Conservation (phyloP, 2,797 vertebrate species). For the Anisognathus igniventris region DNA sequence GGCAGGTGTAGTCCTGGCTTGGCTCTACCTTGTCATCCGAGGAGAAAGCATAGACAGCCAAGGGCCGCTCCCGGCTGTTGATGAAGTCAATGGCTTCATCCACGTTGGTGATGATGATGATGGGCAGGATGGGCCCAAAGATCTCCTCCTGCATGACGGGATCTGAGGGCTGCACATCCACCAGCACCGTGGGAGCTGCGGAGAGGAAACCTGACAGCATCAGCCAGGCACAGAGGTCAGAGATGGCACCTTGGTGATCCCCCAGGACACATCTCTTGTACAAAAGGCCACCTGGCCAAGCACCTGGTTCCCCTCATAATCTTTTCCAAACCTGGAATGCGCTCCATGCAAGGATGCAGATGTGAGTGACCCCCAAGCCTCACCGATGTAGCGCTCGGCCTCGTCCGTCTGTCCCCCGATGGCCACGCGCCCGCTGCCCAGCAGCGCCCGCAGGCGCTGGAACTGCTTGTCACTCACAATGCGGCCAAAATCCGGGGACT, state of each 20-base stretch:
- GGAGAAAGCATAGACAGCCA: constrained; percentile 86
- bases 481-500: constrained; percentile 76
- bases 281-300: neutral
- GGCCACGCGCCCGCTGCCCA: constrained; percentile 78
- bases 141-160: constrained; percentile 86
- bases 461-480: constrained; percentile 82
- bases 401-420: constrained; percentile 80
- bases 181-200: constrained; percentile 87
- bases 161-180: constrained; percentile 79
- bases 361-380: neutral
- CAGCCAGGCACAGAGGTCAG: rapidly evolving
- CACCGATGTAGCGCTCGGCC: constrained; percentile 83
- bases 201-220: neutral
- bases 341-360: neutral
- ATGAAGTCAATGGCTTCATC: constrained; percentile 81
- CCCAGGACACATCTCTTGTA: neutral
- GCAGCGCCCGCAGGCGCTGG: constrained; percentile 72
- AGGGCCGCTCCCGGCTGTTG: constrained; percentile 75
- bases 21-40: neutral
- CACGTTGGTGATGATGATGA: constrained; percentile 72
- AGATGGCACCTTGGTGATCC: rapidly evolving
- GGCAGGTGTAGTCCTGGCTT: neutral
- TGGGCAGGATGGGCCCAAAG: constrained; percentile 89
- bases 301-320: rapidly evolving
- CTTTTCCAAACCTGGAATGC: neutral